These are phyloP conservation scores for Micromesistius poutassou DNA, from an alignment of 2,797 vertebrate genomes.

Conservation along the genomic window DNA sequence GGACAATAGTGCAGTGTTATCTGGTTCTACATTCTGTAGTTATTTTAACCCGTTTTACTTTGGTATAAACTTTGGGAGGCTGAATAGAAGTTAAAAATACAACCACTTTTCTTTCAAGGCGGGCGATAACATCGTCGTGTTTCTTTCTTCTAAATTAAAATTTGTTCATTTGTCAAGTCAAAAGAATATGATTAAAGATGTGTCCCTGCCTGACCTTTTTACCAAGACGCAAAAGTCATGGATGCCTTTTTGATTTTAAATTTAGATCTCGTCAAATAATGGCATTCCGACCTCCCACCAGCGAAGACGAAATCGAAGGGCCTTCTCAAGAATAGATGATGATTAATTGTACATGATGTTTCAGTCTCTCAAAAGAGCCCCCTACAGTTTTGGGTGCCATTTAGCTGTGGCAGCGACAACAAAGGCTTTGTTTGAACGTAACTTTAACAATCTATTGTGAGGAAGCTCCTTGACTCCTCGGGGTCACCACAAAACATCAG, in stretches of 20 bases:
- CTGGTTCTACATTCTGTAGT: neutral
- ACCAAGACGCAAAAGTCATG: slow-evolving; percentile 16
- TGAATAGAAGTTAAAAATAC: neutral
- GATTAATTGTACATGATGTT: neutral
- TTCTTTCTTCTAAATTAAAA: slow-evolving; percentile 37
- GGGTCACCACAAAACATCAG: neutral
- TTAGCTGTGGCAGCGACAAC: neutral
- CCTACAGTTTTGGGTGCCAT: neutral
- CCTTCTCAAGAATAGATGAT: neutral
- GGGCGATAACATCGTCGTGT: neutral
- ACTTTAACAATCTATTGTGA: neutral
- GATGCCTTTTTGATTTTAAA: slow-evolving; percentile 57
- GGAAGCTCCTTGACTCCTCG: neutral
- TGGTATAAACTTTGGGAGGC: neutral
- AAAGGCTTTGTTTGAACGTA: neutral
- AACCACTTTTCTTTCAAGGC: neutral
- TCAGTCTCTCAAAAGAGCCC: neutral
- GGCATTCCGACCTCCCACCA: slow-evolving; percentile 29
- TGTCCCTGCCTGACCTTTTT: slow-evolving; percentile 35
- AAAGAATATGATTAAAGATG: slow-evolving; percentile 46
- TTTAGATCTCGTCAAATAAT: slow-evolving; percentile 59
- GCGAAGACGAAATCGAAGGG: slow-evolving; percentile 54
- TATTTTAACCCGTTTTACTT: neutral
- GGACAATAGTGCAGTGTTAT: neutral
- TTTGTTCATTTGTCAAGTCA: slow-evolving; percentile 43